Evolutionary conservation across 92 coral and sea anemone genomes (phyloP).

Genomic region (Heliopora coerulea): DNA sequence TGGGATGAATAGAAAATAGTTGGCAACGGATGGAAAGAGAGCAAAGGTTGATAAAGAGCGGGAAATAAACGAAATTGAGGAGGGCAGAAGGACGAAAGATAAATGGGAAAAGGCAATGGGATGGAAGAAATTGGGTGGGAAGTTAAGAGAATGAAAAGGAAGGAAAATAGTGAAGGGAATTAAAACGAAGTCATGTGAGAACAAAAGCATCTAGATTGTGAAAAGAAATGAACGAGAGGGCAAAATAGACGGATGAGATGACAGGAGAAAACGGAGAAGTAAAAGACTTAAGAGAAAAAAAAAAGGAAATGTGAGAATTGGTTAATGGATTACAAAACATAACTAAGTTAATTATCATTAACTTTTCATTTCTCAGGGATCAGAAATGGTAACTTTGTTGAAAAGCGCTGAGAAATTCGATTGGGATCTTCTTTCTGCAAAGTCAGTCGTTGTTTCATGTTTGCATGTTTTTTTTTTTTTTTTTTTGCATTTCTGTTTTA

Average conservation of each 20-base stretch:
- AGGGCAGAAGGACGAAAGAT: background rate
- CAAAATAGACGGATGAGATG: no score
- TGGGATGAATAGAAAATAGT: background rate
- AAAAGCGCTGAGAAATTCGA: constrained; percentile 70
- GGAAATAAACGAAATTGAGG: background rate
- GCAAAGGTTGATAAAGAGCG: no score
- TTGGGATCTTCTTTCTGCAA: constrained; percentile 82
- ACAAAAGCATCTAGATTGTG: no score
- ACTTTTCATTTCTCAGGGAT: constrained; percentile 51
- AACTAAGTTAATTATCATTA: background rate
- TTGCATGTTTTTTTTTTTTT: background rate
- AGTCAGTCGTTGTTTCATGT: constrained; percentile 42
- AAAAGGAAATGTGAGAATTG: no score
- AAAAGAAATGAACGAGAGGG: no score
- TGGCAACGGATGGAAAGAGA: no score
- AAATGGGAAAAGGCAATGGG: background rate
- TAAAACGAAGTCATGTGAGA: no score
- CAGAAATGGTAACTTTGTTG: constrained; percentile 69
- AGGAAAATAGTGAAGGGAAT: background rate
- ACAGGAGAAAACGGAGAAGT: no score
- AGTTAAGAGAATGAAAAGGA: background rate
- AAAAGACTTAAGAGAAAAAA: no score
- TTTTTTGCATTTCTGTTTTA: background rate
- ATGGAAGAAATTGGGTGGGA: background rate
- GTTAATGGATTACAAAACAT: background rate